Conservation (phyloP, 2,113 vertebrate species). For the Rhodinocichla rosea region DNA sequence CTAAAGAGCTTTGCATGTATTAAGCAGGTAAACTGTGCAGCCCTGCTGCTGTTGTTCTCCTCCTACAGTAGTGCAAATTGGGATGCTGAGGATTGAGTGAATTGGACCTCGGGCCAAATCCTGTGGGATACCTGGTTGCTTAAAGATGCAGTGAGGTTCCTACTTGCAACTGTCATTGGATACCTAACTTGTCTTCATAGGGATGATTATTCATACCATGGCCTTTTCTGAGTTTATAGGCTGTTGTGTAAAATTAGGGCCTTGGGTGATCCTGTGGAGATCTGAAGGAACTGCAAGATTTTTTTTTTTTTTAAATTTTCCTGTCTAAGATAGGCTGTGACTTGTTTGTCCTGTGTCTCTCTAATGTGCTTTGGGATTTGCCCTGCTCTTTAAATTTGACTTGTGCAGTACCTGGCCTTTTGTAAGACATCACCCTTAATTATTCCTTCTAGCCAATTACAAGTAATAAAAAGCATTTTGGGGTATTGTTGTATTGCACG, state of each 20-base stretch:
- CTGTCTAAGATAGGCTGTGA: neutral
- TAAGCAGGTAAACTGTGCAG: neutral
- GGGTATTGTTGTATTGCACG: no score
- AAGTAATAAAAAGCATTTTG: neutral
- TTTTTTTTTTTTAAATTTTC: neutral
- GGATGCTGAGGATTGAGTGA: neutral
- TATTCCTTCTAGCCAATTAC: neutral
- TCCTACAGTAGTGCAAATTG: conserved; percentile 51
- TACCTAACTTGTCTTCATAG: neutral
- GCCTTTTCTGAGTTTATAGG: neutral
- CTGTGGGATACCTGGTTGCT: neutral
- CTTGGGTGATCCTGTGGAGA: neutral
- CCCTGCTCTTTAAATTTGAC: neutral
- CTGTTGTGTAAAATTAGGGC: neutral
- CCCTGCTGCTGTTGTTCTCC: neutral
- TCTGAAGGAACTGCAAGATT: neutral
- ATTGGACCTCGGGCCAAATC: neutral
- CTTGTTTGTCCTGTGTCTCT: neutral
- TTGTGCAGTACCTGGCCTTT: neutral
- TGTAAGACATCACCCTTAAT: neutral
- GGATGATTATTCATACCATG: neutral
- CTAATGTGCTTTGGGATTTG: neutral
- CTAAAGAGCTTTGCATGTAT: conserved; percentile 51
- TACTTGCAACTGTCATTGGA: neutral
- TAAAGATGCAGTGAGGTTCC: neutral